These are phyloP conservation scores for Philereme vetulata DNA, from an alignment of 2,888 invertebrate species.

Conservation along the genomic window DNA sequence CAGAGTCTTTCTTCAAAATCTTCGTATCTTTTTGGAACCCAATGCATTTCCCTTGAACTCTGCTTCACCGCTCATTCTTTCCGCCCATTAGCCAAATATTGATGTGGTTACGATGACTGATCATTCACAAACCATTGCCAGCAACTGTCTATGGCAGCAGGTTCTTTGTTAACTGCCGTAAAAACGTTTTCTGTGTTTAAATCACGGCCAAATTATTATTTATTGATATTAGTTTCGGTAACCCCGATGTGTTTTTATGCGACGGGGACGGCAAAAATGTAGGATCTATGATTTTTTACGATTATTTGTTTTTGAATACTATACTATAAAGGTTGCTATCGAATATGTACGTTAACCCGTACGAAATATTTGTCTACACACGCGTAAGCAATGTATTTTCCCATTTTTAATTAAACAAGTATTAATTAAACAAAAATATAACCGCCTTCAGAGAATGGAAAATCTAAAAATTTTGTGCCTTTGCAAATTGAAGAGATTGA, in stretches of 20 bases:
- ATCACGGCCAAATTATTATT: slow-evolving; percentile 61
- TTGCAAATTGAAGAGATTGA: no score
- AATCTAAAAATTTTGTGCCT: no score
- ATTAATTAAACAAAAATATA: no score
- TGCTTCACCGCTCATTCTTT: slow-evolving; percentile 48
- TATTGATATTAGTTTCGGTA: slow-evolving; percentile 55
- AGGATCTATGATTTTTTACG: background rate
- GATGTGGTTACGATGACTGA: slow-evolving; percentile 48
- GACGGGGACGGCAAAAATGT: background rate
- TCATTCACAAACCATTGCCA: slow-evolving; percentile 41
- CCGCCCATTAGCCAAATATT: slow-evolving; percentile 68
- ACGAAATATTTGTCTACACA: no score
- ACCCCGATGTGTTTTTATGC: slow-evolving; percentile 33
- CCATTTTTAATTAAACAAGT: no score
- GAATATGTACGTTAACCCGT: no score
- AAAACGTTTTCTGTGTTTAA: slow-evolving; percentile 72
- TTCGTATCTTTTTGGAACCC: slow-evolving; percentile 35
- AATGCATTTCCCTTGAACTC: background rate
- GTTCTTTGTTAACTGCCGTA: slow-evolving; percentile 51
- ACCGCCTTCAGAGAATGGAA: no score
- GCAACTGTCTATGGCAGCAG: slow-evolving; percentile 46
- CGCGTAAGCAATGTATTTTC: no score
- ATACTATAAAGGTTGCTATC: no score
- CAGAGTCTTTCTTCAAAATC: no score
- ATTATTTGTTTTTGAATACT: background rate